phyloP scores from a whole-genome alignment of 2,888 invertebrate species.

The Sialis fuliginosa region DNA sequence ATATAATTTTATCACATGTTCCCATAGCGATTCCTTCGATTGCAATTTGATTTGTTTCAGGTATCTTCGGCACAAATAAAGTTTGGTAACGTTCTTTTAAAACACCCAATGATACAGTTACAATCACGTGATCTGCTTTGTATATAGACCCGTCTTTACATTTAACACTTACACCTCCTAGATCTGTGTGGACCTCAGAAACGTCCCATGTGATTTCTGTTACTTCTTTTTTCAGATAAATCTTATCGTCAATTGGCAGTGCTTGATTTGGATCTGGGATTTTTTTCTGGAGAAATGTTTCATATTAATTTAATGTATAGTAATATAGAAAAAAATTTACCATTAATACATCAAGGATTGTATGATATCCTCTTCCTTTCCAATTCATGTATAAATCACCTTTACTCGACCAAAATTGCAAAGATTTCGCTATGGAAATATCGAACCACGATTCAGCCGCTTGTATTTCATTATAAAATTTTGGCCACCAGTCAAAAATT shows the following conservation, averaged over 20 bases:
- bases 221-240: conserved; percentile 35
- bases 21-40: conserved; percentile 44
- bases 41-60: conserved; percentile 32
- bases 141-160: conserved; percentile 37
- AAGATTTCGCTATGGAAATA: too few species aligned
- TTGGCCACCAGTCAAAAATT: too few species aligned
- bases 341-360: not conserved
- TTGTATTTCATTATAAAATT: too few species aligned
- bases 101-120: conserved; percentile 49
- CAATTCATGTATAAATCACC: not conserved
- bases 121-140: conserved; percentile 41
- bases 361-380: not conserved
- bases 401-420: too few species aligned
- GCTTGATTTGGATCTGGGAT: conserved; percentile 26
- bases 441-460: too few species aligned
- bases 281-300: conserved; percentile 26
- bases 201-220: conserved; percentile 23
- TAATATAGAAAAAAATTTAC: not conserved
- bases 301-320: too few species aligned
- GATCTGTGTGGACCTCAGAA: conserved; percentile 18
- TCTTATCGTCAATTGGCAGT: conserved; percentile 23
- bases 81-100: conserved; percentile 34
- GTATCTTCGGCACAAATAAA: conserved; percentile 40
- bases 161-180: conserved; percentile 23
- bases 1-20: conserved; percentile 48